These are phyloP conservation scores for Cheumatopsyche charites DNA, from an alignment of 1,140 invertebrate species.

Conservation along the genomic window DNA sequence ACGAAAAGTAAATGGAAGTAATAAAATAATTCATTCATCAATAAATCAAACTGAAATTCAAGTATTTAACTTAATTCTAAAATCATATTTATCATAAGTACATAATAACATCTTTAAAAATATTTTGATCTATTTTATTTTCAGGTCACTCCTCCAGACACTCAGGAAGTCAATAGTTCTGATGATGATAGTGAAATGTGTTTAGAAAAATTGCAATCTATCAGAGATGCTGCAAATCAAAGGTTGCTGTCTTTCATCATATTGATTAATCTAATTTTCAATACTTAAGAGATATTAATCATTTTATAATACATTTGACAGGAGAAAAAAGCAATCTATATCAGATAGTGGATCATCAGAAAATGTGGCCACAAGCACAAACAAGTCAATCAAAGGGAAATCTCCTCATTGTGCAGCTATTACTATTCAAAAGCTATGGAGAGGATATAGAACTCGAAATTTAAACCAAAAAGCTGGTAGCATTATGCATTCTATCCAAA, in stretches of 20 bases:
- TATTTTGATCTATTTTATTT: conserved; percentile 23
- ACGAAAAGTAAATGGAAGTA: conserved; percentile 33
- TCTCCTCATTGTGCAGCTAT: conserved; percentile 68
- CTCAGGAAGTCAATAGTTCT: conserved; percentile 51
- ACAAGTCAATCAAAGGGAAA: conserved; percentile 56
- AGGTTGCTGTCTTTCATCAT: conserved; percentile 48
- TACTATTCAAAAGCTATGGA: conserved; percentile 86
- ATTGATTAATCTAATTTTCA: too few relatives aligned
- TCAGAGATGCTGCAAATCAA: conserved; percentile 56
- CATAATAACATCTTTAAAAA: background rate
- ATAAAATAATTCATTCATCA: conserved; percentile 35
- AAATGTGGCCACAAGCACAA: conserved; percentile 53
- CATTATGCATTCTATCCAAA: conserved; percentile 79
- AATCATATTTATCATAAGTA: background rate
- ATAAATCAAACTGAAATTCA: conserved; percentile 45
- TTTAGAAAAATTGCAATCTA: conserved; percentile 56
- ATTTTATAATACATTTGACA: conserved; percentile 18
- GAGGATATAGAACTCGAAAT: conserved; percentile 83
- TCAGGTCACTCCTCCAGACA: conserved; percentile 47
- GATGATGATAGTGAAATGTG: conserved; percentile 53
- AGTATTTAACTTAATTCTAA: conserved; percentile 19
- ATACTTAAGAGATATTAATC: background rate
- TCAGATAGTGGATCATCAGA: conserved; percentile 47
- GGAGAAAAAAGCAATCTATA: conserved; percentile 46
- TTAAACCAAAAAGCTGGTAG: conserved; percentile 72